A percentile compares a stretch with the other conserved stretches of the same genome.
These are phyloP conservation scores for Himalopsyche anomala DNA, from an alignment of 2,888 invertebrate species.

Conservation along the genomic window DNA sequence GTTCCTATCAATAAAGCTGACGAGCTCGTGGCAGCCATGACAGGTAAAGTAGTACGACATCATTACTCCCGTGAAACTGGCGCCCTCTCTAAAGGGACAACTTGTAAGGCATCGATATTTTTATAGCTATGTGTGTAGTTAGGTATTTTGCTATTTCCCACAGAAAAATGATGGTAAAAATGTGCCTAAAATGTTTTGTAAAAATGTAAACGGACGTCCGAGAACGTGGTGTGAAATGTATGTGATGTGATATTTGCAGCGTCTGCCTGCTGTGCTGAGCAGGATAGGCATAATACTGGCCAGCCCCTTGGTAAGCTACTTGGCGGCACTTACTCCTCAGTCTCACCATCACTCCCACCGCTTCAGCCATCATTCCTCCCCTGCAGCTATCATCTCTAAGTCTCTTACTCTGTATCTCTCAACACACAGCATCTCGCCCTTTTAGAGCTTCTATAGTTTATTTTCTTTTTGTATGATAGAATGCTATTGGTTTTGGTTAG, in stretches of 20 bases:
- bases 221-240: conserved; percentile 73
- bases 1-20: too few species aligned
- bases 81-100: too few species aligned
- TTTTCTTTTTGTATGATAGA: conserved; percentile 40
- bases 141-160: not conserved
- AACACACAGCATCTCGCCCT: conserved; percentile 42
- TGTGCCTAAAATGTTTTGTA: conserved; percentile 38
- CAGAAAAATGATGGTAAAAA: conserved; percentile 9
- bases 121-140: too few species aligned
- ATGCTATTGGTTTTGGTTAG: conserved; percentile 40
- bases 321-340: conserved; percentile 66
- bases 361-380: conserved; percentile 56
- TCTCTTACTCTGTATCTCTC: conserved; percentile 45
- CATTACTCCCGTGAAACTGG: too few species aligned
- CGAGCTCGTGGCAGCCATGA: too few species aligned
- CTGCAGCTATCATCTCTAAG: conserved; percentile 44
- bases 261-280: conserved; percentile 96
- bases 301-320: conserved; percentile 92
- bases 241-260: conserved; percentile 87
- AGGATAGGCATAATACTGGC: conserved; percentile 97
- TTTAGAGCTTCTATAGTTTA: conserved; percentile 34
- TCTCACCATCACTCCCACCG: conserved; percentile 62
- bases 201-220: conserved; percentile 39
- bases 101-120: too few species aligned
- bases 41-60: too few species aligned